Percentiles rank a stretch among this genome's conserved stretches.
Conservation (phyloP, 2,113 vertebrate genomes). For the Brachypodius melanocephalos region DNA sequence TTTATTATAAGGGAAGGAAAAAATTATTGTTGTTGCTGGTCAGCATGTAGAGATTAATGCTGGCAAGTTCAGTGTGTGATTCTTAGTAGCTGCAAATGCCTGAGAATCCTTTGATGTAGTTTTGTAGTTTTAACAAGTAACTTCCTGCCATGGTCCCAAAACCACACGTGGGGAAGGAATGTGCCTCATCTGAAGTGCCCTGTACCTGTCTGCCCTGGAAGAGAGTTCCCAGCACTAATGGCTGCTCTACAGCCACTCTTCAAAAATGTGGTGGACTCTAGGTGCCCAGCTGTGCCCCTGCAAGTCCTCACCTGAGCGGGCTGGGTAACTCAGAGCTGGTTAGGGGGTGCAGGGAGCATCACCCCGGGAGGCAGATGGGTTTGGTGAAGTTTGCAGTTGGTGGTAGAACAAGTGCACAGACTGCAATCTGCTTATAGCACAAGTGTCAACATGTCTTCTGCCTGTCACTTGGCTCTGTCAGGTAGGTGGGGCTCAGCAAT, state of each 20-base stretch:
- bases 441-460: not conserved
- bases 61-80: not conserved
- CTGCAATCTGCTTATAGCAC: not conserved
- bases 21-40: not conserved
- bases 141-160: not conserved
- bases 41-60: not conserved
- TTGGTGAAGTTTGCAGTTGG: not conserved
- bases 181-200: not conserved
- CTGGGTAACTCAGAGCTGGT: not conserved
- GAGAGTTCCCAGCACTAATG: accelerated
- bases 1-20: not conserved
- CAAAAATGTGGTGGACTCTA: not conserved
- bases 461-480: not conserved
- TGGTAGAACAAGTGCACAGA: not conserved
- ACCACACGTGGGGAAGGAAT: not conserved
- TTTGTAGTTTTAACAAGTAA: not conserved
- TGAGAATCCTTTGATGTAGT: not conserved
- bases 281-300: not conserved
- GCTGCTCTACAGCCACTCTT: not conserved
- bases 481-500: not conserved
- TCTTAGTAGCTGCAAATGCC: not conserved
- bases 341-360: accelerated
- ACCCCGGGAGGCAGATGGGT: accelerated
- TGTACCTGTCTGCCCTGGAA: not conserved
- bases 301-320: accelerated